These are phyloP conservation scores for Apomyelois bistriatella DNA, from an alignment of 2,888 invertebrate genomes.

Conservation along the genomic window DNA sequence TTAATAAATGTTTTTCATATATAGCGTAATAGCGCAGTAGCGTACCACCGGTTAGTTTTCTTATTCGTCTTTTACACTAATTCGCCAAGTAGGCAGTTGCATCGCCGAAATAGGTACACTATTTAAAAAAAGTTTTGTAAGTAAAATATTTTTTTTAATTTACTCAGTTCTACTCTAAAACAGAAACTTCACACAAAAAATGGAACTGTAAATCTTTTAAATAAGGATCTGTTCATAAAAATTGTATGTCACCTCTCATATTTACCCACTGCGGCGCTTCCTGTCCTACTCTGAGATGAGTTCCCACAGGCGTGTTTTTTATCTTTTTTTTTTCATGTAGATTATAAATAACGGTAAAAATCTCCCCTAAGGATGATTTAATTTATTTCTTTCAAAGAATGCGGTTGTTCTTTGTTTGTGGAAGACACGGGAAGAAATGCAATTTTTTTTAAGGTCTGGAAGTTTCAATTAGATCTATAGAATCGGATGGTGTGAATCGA, in stretches of 20 bases:
- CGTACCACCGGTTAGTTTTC: too few species aligned
- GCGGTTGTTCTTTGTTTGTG: slow-evolving; percentile 65
- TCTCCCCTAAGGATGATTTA: slow-evolving; percentile 72
- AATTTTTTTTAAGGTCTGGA: slow-evolving; percentile 32
- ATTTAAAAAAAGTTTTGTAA: too few species aligned
- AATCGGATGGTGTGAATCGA: slow-evolving; percentile 10
- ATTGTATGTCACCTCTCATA: slow-evolving; percentile 63
- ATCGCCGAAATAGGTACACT: too few species aligned
- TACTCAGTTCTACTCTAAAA: background rate
- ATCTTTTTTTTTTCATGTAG: slow-evolving; percentile 59
- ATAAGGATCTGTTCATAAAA: slow-evolving; percentile 65
- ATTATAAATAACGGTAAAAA: slow-evolving; percentile 75
- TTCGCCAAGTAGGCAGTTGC: too few species aligned
- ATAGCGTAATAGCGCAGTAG: too few species aligned
- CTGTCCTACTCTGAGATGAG: slow-evolving; percentile 64
- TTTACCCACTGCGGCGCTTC: slow-evolving; percentile 67
- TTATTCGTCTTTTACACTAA: too few species aligned
- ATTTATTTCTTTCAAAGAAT: slow-evolving; percentile 76
- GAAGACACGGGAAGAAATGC: slow-evolving; percentile 49
- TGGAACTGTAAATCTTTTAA: slow-evolving; percentile 54
- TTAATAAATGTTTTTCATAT: too few species aligned
- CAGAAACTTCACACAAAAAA: slow-evolving; percentile 13
- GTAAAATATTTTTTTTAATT: background rate
- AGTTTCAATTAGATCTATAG: slow-evolving; percentile 22
- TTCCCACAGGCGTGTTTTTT: slow-evolving; percentile 73